These are phyloP conservation scores for Empis stercorea DNA, from an alignment of 2,888 invertebrate species.

Conservation along the genomic window DNA sequence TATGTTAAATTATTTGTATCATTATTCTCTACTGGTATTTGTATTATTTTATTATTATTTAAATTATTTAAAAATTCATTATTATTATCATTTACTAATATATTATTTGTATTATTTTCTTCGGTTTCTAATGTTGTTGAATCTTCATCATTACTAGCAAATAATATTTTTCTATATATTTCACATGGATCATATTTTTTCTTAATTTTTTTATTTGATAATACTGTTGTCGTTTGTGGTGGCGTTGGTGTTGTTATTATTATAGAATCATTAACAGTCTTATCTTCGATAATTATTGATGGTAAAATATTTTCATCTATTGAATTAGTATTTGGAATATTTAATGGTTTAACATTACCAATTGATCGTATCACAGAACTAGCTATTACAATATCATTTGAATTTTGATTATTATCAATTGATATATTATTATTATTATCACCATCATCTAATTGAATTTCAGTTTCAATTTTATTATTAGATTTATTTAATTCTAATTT, in stretches of 20 bases:
- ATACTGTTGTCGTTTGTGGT: not conserved
- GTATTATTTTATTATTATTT: conserved; percentile 2
- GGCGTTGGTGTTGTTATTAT: no score
- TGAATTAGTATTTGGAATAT: conserved; percentile 19
- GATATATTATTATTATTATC: no score
- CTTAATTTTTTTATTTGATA: conserved; percentile 14
- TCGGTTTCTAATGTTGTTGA: conserved; percentile 6
- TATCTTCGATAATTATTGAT: conserved; percentile 14
- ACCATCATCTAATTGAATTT: not conserved
- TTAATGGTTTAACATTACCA: conserved; percentile 29
- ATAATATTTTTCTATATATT: conserved; percentile 24
- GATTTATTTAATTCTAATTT: not conserved
- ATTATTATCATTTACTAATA: conserved; percentile 1
- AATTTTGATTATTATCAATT: no score
- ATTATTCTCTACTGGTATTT: conserved; percentile 8
- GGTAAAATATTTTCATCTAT: conserved; percentile 1
- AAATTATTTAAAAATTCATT: not conserved
- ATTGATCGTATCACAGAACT: conserved; percentile 31
- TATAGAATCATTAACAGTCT: conserved; percentile 8
- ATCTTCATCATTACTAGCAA: conserved; percentile 16
- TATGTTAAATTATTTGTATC: conserved; percentile 9
- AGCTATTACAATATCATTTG: conserved; percentile 16
- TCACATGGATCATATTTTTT: conserved; percentile 24
- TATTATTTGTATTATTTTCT: conserved; percentile 10
- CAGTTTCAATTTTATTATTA: not conserved